Evolutionary conservation across 2,888 invertebrate species (phyloP).

Genomic region (Drosophila hawaiiensis): DNA sequence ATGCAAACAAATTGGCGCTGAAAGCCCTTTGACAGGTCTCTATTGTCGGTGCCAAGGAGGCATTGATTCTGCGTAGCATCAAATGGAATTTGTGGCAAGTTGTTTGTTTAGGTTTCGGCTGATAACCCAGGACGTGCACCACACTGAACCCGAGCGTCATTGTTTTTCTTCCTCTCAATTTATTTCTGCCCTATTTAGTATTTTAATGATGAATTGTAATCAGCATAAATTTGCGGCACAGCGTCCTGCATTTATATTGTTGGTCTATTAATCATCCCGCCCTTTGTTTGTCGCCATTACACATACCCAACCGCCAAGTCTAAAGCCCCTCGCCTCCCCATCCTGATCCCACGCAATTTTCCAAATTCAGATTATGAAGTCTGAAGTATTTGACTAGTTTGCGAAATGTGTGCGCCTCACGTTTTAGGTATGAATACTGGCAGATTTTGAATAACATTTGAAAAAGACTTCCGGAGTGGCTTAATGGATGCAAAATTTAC

Average conservation of each 20-base stretch:
- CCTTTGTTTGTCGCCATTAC: conserved; percentile 26
- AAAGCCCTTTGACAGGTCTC: conserved; percentile 63
- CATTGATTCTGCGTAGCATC: conserved; percentile 47
- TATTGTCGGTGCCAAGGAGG: conserved; percentile 39
- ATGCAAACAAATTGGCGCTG: conserved; percentile 77
- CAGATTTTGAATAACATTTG: background rate
- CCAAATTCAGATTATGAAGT: conserved; percentile 8
- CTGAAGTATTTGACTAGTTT: conserved; percentile 41
- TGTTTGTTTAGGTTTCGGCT: conserved; percentile 62
- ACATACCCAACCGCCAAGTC: background rate
- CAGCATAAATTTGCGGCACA: conserved; percentile 64
- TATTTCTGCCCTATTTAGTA: conserved; percentile 49
- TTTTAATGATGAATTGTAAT: conserved; percentile 76
- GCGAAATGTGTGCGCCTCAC: conserved; percentile 3
- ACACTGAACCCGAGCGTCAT: conserved; percentile 17
- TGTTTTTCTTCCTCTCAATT: conserved; percentile 41
- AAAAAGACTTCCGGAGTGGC: background rate
- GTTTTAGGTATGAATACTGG: background rate
- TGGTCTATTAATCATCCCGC: conserved; percentile 65
- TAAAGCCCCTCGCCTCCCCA: background rate
- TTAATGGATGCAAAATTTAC: background rate
- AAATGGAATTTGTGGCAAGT: conserved; percentile 59
- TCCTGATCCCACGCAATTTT: background rate
- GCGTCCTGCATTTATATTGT: conserved; percentile 26
- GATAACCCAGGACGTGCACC: conserved; percentile 3